Conservation (phyloP, 1,140 invertebrate genomes). For the Liolophura sinensis region DNA sequence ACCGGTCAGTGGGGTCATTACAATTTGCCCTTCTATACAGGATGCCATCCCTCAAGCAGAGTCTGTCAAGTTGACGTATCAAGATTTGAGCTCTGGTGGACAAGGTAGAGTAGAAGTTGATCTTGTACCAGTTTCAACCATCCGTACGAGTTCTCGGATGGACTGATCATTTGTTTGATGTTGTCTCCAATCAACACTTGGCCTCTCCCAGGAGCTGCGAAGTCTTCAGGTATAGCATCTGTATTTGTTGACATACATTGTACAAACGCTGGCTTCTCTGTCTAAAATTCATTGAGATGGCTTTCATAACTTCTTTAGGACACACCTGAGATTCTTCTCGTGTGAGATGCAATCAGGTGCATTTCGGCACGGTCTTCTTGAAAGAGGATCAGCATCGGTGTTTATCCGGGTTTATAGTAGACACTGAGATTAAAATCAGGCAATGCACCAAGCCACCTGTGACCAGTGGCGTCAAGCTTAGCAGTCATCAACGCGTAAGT, state of each 20-base stretch:
- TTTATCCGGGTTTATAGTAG: background rate
- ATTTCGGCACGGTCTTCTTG: background rate
- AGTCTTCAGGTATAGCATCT: no score
- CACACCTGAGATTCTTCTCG: background rate
- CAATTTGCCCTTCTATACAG: background rate
- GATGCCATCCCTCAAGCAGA: background rate
- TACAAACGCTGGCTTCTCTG: background rate
- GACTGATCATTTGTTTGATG: no score
- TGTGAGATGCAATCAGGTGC: background rate
- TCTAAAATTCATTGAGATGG: background rate
- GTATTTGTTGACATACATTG: no score
- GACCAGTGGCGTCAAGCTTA: slow-evolving; percentile 5
- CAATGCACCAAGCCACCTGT: slow-evolving; percentile 1
- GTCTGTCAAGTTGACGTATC: background rate
- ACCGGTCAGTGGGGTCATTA: background rate
- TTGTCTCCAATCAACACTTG: no score
- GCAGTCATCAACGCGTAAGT: slow-evolving; percentile 6
- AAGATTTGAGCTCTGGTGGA: no score
- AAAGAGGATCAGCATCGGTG: background rate
- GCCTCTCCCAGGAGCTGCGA: no score
- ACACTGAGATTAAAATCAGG: slow-evolving; percentile 10
- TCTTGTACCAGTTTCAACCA: no score
- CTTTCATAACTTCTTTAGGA: background rate
- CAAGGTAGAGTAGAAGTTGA: no score
- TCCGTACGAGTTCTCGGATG: no score